These are phyloP conservation scores for Pharmacophagus antenor DNA, from an alignment of 2,888 invertebrate species.

Conservation along the genomic window DNA sequence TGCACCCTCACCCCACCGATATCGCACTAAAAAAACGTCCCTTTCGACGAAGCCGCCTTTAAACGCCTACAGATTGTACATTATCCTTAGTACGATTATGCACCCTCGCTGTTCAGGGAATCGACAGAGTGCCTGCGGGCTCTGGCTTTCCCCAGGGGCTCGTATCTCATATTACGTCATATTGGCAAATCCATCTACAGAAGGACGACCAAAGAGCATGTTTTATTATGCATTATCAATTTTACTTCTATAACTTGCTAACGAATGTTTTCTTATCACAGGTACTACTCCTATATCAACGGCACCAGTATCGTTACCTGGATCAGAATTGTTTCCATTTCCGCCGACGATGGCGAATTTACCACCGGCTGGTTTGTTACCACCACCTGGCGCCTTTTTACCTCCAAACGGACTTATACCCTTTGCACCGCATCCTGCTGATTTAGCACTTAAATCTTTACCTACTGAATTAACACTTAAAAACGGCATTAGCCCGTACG, in stretches of 20 bases:
- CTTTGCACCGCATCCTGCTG: constrained; percentile 78
- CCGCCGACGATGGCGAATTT: constrained; percentile 67
- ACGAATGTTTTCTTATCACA: constrained; percentile 59
- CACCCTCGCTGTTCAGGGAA: constrained; percentile 79
- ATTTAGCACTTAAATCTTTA: constrained; percentile 68
- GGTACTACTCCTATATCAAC: constrained; percentile 61
- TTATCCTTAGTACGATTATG: constrained; percentile 81
- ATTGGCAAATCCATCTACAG: constrained; percentile 59
- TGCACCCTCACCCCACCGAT: constrained; percentile 79
- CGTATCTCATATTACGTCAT: constrained; percentile 78
- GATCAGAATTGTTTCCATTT: constrained; percentile 70
- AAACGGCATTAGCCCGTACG: constrained; percentile 82
- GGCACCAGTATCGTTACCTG: constrained; percentile 63
- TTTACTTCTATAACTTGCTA: constrained; percentile 32
- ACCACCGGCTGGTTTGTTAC: constrained; percentile 74
- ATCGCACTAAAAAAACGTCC: constrained; percentile 80
- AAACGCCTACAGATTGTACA: constrained; percentile 82
- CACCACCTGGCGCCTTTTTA: constrained; percentile 80
- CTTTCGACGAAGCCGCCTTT: constrained; percentile 79
- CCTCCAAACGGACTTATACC: constrained; percentile 79
- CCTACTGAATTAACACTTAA: constrained; percentile 76
- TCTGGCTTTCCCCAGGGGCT: constrained; percentile 64
- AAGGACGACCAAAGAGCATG: constrained; percentile 44
- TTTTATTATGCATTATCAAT: constrained; percentile 36
- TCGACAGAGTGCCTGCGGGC: constrained; percentile 72